Base-by-base conservation (phyloP, 2,888 invertebrate species). In the Scrobipalpa atriplicella region DNA sequence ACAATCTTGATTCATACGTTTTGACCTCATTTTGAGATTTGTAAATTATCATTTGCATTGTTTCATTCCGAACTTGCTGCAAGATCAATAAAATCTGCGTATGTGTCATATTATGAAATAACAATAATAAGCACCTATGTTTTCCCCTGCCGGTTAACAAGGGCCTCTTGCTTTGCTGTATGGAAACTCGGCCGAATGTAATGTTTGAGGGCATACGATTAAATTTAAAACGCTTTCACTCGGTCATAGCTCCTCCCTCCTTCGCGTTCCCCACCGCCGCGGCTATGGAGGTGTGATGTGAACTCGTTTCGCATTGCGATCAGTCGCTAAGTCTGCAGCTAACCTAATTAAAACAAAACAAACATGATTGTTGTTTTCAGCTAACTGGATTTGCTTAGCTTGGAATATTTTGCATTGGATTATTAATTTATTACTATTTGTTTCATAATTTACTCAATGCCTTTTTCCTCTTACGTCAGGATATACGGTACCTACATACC, bases 151-250 rank as follows among this genome's bases (percentile, higher is more conserved):
- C 71, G 67, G 73, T 75, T 77, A 79, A 79, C 77, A 82, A 81
- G 80, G 78, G 78, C 77, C 75, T 78, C 77, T 72, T 71, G 72
- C 70, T 74, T 72, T 71, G 72, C 70, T 74, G 68, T 71, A 70
- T 21, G 10, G 78, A 75, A 80, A 79, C 80, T 78, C 80, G 77
- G 80, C 78, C 83, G 78, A 83, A 80, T 80, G 80, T 80, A 77
- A 76, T 75, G 76, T 80, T 76, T 78, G 80, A 82, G 84, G 82
- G 85, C 82, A 77, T 78, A 78, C 82, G 80, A 84, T 85, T 82
- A 79, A 83, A 85, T 86, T 87, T 83, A 79, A 86, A 87, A 87
- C 89, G 87, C 90, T 90, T 90, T 90, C 90, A 90, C 89, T 84
- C 75, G 74, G 72, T 72, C 29, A 71, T 70, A 70, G 72, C 72